A percentile compares a stretch with the other conserved stretches of the same genome.
phyloP scores from a whole-genome alignment of 1,140 invertebrate genomes.

The Pachyrhynchus sulphureomaculatus region DNA sequence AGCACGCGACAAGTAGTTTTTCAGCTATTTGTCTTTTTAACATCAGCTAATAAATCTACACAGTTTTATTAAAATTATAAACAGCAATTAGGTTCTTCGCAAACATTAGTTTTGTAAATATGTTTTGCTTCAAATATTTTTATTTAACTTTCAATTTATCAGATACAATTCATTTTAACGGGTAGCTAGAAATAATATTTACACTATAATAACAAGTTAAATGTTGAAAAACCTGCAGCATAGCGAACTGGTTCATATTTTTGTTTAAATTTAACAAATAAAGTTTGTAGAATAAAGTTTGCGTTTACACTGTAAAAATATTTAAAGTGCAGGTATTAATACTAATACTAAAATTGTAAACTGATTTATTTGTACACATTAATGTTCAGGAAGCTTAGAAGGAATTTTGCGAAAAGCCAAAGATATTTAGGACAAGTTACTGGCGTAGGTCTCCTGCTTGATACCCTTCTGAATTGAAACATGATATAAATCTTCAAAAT shows the following conservation, averaged over 20 bases:
- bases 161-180: conserved; percentile 31
- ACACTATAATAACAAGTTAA: conserved; percentile 28
- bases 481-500: too few relatives aligned
- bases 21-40: conserved; percentile 16
- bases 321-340: conserved; percentile 12
- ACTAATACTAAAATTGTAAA: conserved; percentile 6
- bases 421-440: too few relatives aligned
- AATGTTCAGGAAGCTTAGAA: too few relatives aligned
- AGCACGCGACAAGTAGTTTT: conserved; percentile 24
- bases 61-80: conserved; percentile 26
- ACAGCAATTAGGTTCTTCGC: conserved; percentile 27
- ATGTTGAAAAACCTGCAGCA: conserved; percentile 22
- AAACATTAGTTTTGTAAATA: conserved; percentile 33
- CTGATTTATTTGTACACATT: background rate
- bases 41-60: conserved; percentile 14
- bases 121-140: conserved; percentile 33
- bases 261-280: conserved; percentile 28
- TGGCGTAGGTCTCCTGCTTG: too few relatives aligned
- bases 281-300: conserved; percentile 1
- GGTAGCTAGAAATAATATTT: conserved; percentile 32
- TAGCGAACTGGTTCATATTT: conserved; percentile 20
- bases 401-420: background rate
- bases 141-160: conserved; percentile 38
- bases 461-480: too few relatives aligned
- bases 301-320: conserved; percentile 14